A percentile compares a stretch with the other conserved stretches of the same genome.
Evolutionary conservation across 2,888 invertebrate genomes (phyloP).

Genomic region (Apodemia duryi): DNA sequence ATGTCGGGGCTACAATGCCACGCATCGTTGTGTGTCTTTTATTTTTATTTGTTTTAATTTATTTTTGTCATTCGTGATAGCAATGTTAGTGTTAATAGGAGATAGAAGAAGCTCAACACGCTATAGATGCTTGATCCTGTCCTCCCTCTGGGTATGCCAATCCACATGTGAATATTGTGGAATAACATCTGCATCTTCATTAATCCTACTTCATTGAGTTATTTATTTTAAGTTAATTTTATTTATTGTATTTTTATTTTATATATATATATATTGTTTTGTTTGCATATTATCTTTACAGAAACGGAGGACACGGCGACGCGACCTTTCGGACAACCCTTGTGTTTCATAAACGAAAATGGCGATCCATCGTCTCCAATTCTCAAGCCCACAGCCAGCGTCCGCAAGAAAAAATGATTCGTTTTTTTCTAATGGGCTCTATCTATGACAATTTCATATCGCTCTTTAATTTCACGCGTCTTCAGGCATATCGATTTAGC

Average conservation of each 20-base stretch:
- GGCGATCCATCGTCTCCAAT: conserved; percentile 75
- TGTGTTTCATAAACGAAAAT: conserved; percentile 82
- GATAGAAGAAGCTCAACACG: conserved; percentile 66
- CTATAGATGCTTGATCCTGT: conserved; percentile 66
- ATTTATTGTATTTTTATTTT: conserved; percentile 39
- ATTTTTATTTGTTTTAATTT: conserved; percentile 49
- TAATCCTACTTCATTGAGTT: conserved; percentile 32
- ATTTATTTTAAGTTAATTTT: conserved; percentile 37
- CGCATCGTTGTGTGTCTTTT: conserved; percentile 65
- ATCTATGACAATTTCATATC: conserved; percentile 18
- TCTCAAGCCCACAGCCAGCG: conserved; percentile 73
- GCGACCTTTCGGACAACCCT: conserved; percentile 89
- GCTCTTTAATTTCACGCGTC: conserved; percentile 45
- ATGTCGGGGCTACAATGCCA: conserved; percentile 60
- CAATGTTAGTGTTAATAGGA: conserved; percentile 67
- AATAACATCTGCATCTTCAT: conserved; percentile 24
- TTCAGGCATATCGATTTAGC: conserved; percentile 48
- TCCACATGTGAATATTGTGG: conserved; percentile 39
- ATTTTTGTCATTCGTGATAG: conserved; percentile 56
- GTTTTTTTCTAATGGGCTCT: conserved; percentile 13
- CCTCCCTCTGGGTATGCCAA: conserved; percentile 52
- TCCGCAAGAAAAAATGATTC: conserved; percentile 74
- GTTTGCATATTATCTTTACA: conserved; percentile 65
- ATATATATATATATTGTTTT: conserved; percentile 43
- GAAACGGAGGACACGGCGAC: conserved; percentile 79